Evolutionary conservation across 2,113 vertebrate species (phyloP).

Genomic region (Hassar affinis): DNA sequence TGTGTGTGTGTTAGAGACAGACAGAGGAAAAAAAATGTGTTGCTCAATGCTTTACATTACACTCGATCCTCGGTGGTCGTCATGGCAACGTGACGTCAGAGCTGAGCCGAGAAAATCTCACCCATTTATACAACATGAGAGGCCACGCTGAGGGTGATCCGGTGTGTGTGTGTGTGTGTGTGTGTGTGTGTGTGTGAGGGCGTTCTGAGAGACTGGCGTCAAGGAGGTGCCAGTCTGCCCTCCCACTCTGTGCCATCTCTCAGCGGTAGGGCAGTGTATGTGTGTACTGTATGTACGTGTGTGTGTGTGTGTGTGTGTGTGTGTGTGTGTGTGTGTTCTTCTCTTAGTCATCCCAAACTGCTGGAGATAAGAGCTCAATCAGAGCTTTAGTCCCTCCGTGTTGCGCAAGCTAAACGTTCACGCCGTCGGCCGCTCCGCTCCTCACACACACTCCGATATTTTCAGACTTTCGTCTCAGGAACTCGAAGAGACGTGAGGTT

Average conservation of each 20-base stretch:
- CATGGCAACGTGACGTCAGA: conserved; percentile 27
- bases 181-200: conserved; percentile 13
- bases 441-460: background rate
- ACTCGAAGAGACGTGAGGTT: background rate
- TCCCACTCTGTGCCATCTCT: conserved; percentile 47
- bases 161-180: conserved; percentile 12
- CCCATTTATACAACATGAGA: conserved; percentile 29
- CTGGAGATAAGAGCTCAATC: conserved; percentile 46
- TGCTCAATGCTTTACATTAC: conserved; percentile 8
- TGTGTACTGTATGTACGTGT: background rate
- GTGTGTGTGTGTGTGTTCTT: background rate
- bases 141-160: conserved; percentile 28
- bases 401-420: conserved; percentile 19
- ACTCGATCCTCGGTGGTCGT: conserved; percentile 19
- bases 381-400: conserved; percentile 8
- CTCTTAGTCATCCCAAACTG: conserved; percentile 47
- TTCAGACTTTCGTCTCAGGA: background rate
- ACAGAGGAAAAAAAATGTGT: background rate
- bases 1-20: too few species aligned
- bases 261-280: conserved; percentile 19
- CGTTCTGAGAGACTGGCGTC: conserved; percentile 48
- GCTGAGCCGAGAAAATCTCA: conserved; percentile 5
- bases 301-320: background rate
- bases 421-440: background rate
- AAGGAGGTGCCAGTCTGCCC: conserved; percentile 52